phyloP scores from a whole-genome alignment of 1,140 invertebrate species.

The Drosophila obscura region DNA sequence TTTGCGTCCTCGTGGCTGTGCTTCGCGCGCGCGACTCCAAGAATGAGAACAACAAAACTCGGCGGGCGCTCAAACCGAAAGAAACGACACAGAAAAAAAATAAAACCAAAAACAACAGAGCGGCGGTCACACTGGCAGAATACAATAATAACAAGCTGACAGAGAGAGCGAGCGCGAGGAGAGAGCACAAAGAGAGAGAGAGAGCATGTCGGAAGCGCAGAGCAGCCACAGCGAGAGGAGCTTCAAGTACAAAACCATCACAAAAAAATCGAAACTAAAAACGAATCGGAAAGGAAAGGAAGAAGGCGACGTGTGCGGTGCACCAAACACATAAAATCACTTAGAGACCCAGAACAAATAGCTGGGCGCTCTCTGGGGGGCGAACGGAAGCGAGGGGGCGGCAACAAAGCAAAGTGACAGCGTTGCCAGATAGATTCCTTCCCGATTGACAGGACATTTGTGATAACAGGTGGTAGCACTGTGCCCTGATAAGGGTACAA shows the following conservation, averaged over 20 bases:
- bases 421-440: conserved; percentile 39
- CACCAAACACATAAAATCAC: conserved; percentile 83
- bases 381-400: conserved; percentile 10
- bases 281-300: conserved; percentile 4
- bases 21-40: conserved; percentile 73
- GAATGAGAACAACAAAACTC: conserved; percentile 74
- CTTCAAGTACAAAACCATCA: too few species aligned
- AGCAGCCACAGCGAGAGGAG: too few species aligned
- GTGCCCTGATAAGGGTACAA: conserved; percentile 16
- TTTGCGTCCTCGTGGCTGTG: conserved; percentile 59
- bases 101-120: conserved; percentile 65
- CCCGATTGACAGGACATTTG: background rate
- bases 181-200: conserved; percentile 7
- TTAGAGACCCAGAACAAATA: conserved; percentile 62
- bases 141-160: conserved; percentile 49
- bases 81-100: too few species aligned
- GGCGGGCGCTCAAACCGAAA: conserved; percentile 61
- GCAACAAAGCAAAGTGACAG: conserved; percentile 30
- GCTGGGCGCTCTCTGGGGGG: conserved; percentile 13
- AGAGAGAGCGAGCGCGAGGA: conserved; percentile 25
- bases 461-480: conserved; percentile 54
- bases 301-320: conserved; percentile 68
- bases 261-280: conserved; percentile 29
- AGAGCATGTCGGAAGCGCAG: conserved; percentile 14
- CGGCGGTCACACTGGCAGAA: conserved; percentile 54